phyloP scores from a whole-genome alignment of 2,113 vertebrate genomes.

The Etheostoma cragini region DNA sequence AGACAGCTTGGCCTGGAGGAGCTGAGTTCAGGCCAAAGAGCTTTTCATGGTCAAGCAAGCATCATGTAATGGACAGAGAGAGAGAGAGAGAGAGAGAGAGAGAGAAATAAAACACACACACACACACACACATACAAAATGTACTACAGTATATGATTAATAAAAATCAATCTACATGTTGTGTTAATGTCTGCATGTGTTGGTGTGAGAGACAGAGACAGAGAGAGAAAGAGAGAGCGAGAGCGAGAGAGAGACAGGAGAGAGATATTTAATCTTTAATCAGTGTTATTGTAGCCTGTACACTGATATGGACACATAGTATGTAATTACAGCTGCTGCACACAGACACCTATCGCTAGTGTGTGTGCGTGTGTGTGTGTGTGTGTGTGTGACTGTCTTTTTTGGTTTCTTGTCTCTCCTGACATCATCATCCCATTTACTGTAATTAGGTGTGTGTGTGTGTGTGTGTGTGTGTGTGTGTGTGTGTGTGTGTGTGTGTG shows the following conservation, averaged over 20 bases:
- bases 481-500: too few species aligned
- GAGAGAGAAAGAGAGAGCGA: too few species aligned
- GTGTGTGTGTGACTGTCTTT: conserved; percentile 14
- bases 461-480: too few species aligned
- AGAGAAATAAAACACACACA: too few species aligned
- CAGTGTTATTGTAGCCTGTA: conserved; percentile 61
- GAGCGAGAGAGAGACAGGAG: not conserved
- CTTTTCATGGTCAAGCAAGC: conserved; percentile 62
- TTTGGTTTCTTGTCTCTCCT: conserved; percentile 9
- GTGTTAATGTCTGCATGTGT: not conserved
- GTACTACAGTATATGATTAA: too few species aligned
- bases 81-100: conserved; percentile 7
- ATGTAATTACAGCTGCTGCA: conserved; percentile 69
- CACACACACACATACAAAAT: too few species aligned
- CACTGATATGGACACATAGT: conserved; percentile 63
- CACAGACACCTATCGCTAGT: not conserved
- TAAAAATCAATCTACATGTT: too few species aligned
- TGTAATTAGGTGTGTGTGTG: conserved; percentile 22
- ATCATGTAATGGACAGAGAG: conserved; percentile 54
- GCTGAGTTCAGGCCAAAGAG: conserved; percentile 65
- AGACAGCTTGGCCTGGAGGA: conserved; percentile 44
- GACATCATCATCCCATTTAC: not conserved
- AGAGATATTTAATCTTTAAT: conserved; percentile 70
- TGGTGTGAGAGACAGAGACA: conserved; percentile 4
- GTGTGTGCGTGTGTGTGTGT: not conserved